Evolutionary conservation across 2,888 invertebrate species (phyloP).

Genomic region (Laothoe populi): DNA sequence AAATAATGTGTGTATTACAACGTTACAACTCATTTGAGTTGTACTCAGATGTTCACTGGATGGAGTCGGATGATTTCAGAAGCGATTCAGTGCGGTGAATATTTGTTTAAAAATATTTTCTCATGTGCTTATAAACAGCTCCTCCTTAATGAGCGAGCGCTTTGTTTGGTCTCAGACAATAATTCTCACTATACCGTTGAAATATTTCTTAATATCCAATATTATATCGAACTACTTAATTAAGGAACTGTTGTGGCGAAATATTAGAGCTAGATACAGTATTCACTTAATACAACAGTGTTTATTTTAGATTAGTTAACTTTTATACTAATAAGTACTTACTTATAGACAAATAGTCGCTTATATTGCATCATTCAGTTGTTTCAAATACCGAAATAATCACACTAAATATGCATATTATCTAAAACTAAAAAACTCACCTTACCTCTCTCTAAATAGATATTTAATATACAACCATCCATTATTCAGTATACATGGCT

Average conservation of each 20-base stretch:
- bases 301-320: too few species aligned
- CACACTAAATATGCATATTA: too few species aligned
- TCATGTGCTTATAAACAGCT: constrained; percentile 61
- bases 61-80: constrained; percentile 23
- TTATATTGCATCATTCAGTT: too few species aligned
- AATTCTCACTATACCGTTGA: constrained; percentile 33
- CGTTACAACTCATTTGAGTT: not conserved
- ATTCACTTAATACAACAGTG: too few species aligned
- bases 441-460: too few species aligned
- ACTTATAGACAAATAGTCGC: too few species aligned
- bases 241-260: not conserved
- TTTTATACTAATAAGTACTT: not conserved
- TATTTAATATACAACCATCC: too few species aligned
- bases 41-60: not conserved
- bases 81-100: constrained; percentile 19
- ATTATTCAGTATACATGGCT: too few species aligned
- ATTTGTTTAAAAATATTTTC: constrained; percentile 52
- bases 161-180: constrained; percentile 38
- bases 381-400: too few species aligned
- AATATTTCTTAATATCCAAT: constrained; percentile 30
- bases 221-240: not conserved
- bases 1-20: not conserved
- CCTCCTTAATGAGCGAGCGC: constrained; percentile 43
- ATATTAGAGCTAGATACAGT: not conserved
- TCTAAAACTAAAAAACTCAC: too few species aligned